Evolutionary conservation across 2,113 vertebrate species (phyloP), one percentile per base, ranked within the genome.

Genomic region (Pitta sordida): DNA sequence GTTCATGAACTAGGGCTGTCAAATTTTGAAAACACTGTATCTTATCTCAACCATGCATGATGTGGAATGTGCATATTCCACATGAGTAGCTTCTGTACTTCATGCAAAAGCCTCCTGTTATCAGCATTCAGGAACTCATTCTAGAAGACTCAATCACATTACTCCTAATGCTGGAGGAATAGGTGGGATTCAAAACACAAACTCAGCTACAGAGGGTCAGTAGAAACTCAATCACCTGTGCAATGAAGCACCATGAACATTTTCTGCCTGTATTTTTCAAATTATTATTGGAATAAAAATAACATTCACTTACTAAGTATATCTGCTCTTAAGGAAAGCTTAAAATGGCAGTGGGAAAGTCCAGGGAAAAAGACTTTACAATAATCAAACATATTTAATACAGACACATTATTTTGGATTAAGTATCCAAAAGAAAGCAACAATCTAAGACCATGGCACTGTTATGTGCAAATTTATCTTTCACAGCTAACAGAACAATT

Each of bases 111-210:
- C 70, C 44, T 87, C 29, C 21, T 24, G 53, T 48, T 88, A 97
- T 90, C 90, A 94, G 76, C 91, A 92, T 91, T 78, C 94, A 90
- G 53, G 39, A 92, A 71, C 68, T 88, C 75, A 26, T 86, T 95
- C 90, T 90, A 70, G 63, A 90, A 90, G 90, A 68, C 83, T 95
- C 95, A 90, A 63, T 94, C 87, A 65, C 32, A 51, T 24, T 29
- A 53, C 49, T 81, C 76, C 81, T 34, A 69, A 12, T 0, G 32
- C 59, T 32, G 36, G 81, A 79, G 58, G 43, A 90, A 80, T 64
- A 85, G 56, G 4, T 91, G 64, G 53, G 75, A 95, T 91, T 93
- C 91, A 88, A 85, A 96, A 93, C 83, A 96, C 84, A 88, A 82
- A 39, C 60, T 81, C 67, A 46, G 49, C 27, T 64, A 51, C 37